These are phyloP conservation scores for Sphaerodactylus townsendi DNA, from an alignment of 2,113 vertebrate species.

Conservation along the genomic window DNA sequence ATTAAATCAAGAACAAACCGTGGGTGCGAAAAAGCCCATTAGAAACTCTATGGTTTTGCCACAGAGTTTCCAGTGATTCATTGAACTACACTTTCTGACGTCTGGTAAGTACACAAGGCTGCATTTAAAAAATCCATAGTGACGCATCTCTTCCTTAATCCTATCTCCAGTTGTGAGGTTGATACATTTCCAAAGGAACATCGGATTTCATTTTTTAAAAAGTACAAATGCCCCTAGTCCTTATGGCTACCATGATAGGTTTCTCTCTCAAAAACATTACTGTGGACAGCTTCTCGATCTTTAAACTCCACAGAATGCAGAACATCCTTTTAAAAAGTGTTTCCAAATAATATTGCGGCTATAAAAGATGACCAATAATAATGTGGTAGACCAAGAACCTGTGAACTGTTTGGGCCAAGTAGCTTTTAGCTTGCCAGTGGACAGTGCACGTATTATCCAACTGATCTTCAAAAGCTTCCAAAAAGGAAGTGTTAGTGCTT, in stretches of 20 bases:
- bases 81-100: no score
- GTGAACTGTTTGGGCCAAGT: constrained; percentile 28
- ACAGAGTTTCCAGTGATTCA: no score
- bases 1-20: no score
- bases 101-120: no score
- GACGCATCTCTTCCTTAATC: no score
- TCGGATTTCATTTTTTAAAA: no score
- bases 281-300: background rate
- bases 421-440: constrained; percentile 33
- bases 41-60: no score
- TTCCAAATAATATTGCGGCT: background rate
- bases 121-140: no score
- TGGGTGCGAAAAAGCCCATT: no score
- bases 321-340: background rate
- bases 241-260: background rate
- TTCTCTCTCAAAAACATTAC: no score
- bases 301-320: background rate
- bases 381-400: background rate
- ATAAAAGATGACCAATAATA: background rate
- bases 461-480: constrained; percentile 34
- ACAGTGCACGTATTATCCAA: constrained; percentile 4
- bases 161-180: no score
- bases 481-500: constrained; percentile 34
- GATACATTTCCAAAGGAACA: no score
- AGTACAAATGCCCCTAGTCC: background rate